These are phyloP conservation scores for Phymatocera aterrima DNA, from an alignment of 2,888 invertebrate species.

Conservation along the genomic window DNA sequence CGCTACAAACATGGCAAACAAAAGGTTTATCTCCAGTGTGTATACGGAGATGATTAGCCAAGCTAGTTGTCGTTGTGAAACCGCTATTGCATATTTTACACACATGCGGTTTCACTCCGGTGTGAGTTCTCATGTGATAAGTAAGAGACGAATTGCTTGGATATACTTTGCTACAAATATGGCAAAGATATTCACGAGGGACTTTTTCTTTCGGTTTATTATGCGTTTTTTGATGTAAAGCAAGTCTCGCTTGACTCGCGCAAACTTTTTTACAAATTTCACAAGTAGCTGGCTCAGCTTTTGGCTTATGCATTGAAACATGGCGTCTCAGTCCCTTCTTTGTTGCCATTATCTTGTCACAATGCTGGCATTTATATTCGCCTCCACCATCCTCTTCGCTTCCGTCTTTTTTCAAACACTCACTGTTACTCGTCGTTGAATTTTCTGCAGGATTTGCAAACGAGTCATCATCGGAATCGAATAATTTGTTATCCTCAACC, in stretches of 20 bases:
- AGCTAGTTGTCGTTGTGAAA: constrained; percentile 71
- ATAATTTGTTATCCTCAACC: constrained; percentile 69
- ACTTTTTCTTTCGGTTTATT: constrained; percentile 71
- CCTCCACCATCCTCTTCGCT: constrained; percentile 59
- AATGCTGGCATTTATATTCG: constrained; percentile 72
- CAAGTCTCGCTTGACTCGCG: constrained; percentile 70
- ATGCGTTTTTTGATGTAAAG: constrained; percentile 70
- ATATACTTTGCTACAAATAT: constrained; percentile 73
- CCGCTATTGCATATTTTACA: constrained; percentile 73
- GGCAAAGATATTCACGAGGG: constrained; percentile 71
- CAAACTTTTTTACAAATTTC: constrained; percentile 72
- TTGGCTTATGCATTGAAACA: constrained; percentile 72
- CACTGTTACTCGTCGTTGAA: constrained; percentile 1
- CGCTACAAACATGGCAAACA: constrained; percentile 72
- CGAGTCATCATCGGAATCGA: constrained; percentile 69
- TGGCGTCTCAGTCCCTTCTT: constrained; percentile 72
- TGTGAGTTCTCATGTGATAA: constrained; percentile 73
- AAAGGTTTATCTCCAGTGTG: constrained; percentile 73
- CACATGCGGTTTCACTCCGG: constrained; percentile 71
- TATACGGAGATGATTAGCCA: constrained; percentile 72
- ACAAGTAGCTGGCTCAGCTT: constrained; percentile 71
- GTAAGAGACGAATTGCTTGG: constrained; percentile 73
- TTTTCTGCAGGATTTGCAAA: constrained; percentile 52
- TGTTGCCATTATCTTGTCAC: constrained; percentile 71
- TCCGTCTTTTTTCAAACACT: constrained; percentile 49